phyloP scores from a whole-genome alignment of 2,113 vertebrate species.

The Callipepla squamata region DNA sequence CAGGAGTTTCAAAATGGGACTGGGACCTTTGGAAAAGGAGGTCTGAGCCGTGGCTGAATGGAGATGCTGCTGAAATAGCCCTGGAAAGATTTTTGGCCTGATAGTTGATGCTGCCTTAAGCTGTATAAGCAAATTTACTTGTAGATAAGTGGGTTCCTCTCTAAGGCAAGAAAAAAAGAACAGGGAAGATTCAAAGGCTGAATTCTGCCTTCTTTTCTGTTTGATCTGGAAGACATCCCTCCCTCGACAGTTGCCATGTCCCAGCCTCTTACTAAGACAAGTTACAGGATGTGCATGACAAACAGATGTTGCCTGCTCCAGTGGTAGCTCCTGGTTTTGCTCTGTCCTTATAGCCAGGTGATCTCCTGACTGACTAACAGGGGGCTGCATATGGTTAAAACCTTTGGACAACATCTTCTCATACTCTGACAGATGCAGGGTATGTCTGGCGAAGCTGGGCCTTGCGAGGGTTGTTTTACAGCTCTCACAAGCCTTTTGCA shows the following conservation, averaged over 20 bases:
- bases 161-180: not conserved
- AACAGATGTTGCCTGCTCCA: not conserved
- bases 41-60: not conserved
- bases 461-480: not conserved
- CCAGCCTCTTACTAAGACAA: not conserved
- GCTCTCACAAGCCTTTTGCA: not conserved
- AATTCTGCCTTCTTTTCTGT: not conserved
- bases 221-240: not conserved
- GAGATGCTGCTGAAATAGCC: not conserved
- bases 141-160: not conserved
- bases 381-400: not conserved
- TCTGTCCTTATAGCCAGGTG: not conserved
- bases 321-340: not conserved
- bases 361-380: not conserved
- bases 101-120: not conserved
- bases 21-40: not conserved
- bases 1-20: accelerated
- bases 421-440: not conserved
- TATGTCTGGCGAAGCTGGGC: not conserved
- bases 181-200: not conserved
- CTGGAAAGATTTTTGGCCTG: not conserved
- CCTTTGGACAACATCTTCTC: not conserved
- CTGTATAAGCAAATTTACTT: not conserved
- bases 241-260: not conserved
- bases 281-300: not conserved